Percentiles rank a stretch among this genome's conserved stretches.
These are phyloP conservation scores for Galbula dea DNA, from an alignment of 2,113 vertebrate species.

Conservation along the genomic window DNA sequence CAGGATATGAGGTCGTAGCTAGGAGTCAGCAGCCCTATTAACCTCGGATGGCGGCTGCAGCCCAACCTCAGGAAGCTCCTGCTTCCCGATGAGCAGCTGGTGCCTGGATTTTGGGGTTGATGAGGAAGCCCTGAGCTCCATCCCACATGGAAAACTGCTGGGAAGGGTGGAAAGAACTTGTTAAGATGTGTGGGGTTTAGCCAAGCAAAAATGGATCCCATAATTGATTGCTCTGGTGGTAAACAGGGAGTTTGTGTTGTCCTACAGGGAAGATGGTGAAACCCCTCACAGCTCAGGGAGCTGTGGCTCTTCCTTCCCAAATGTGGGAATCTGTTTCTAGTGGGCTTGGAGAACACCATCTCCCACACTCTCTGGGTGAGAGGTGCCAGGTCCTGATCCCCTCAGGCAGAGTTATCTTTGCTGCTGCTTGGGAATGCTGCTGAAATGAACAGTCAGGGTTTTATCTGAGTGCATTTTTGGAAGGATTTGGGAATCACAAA, in stretches of 20 bases:
- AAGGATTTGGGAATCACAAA: rapidly evolving
- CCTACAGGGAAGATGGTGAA: not conserved
- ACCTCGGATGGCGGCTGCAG: not conserved
- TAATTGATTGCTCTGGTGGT: rapidly evolving
- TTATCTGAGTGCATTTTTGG: not conserved
- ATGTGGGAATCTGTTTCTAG: rapidly evolving
- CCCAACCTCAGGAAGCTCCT: not conserved
- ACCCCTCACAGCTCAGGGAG: not conserved
- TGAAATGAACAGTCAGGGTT: not conserved
- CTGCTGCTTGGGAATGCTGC: rapidly evolving
- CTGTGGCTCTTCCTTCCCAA: not conserved
- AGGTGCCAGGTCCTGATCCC: rapidly evolving
- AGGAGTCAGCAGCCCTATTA: not conserved
- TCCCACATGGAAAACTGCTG: not conserved
- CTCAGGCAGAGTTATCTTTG: not conserved
- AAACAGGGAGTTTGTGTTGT: rapidly evolving
- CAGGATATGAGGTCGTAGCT: rapidly evolving
- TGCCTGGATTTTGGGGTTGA: not conserved
- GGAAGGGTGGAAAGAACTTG: not conserved
- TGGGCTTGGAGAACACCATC: rapidly evolving
- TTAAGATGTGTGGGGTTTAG: not conserved
- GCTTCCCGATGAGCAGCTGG: not conserved
- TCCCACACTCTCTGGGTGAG: rapidly evolving
- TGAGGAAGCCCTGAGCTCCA: too few relatives aligned
- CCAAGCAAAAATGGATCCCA: not conserved